Evolutionary conservation across 2,113 vertebrate species (phyloP).

Genomic region (Puma concolor): DNA sequence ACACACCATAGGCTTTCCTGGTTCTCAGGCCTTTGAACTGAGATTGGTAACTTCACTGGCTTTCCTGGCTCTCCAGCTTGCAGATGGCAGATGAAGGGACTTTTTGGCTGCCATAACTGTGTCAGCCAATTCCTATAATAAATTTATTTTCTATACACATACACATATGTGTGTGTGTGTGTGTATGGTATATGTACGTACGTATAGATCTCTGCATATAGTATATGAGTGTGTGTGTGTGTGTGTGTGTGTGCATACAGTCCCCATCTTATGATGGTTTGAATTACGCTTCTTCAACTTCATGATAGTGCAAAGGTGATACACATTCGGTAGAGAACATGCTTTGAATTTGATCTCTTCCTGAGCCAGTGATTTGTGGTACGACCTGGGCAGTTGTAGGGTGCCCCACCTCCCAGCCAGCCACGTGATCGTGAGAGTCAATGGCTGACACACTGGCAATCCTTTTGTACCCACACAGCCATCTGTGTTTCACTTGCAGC

Average conservation of each 20-base stretch:
- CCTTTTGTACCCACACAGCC: not conserved
- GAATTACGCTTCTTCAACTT: not conserved
- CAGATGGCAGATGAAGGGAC: not conserved
- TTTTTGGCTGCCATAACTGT: not conserved
- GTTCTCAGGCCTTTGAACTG: not conserved
- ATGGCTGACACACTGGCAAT: not conserved
- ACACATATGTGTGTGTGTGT: not conserved
- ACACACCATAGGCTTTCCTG: not conserved
- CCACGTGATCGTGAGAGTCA: not conserved
- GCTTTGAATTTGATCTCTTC: not conserved
- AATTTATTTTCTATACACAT: not conserved
- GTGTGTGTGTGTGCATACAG: not conserved
- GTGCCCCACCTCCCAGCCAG: not conserved
- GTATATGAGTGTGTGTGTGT: not conserved
- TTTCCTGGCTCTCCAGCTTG: not conserved
- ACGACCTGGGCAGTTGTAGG: not conserved
- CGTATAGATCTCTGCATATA: not conserved
- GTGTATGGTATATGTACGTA: not conserved
- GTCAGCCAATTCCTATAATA: not conserved
- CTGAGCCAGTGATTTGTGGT: not conserved
- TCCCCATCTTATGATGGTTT: not conserved
- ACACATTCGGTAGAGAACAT: not conserved
- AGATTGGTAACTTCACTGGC: not conserved
- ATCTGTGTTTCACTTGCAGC: not conserved
- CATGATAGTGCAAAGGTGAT: not conserved